Conservation (phyloP, 2,888 invertebrate species). For the Pyralis farinalis region DNA sequence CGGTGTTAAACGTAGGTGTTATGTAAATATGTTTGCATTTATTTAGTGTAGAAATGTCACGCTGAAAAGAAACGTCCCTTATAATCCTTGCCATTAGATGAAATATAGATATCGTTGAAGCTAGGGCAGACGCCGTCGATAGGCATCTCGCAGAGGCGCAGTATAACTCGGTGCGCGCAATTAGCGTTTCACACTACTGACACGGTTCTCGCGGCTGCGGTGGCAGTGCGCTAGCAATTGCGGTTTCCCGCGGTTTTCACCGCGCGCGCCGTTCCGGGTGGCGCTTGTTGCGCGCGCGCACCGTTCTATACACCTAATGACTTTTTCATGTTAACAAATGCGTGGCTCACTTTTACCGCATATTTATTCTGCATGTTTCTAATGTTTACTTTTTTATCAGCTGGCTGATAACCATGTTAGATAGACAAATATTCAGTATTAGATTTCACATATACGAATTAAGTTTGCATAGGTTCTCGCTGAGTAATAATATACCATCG, state of each 20-base stretch:
- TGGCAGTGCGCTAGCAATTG: conserved; percentile 46
- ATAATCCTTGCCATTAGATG: background rate
- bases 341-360: conserved; percentile 40
- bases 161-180: conserved; percentile 59
- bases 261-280: conserved; percentile 75
- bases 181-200: conserved; percentile 80
- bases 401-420: background rate
- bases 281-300: conserved; percentile 59
- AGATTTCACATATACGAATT: too few relatives aligned
- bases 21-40: conserved; percentile 9
- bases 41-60: background rate
- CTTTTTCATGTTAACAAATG: conserved; percentile 45
- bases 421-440: background rate
- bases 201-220: conserved; percentile 66
- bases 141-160: conserved; percentile 43
- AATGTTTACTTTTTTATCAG: background rate
- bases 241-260: conserved; percentile 79
- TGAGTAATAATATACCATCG: background rate
- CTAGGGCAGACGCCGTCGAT: conserved; percentile 1
- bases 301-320: conserved; percentile 59
- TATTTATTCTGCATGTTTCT: conserved; percentile 5
- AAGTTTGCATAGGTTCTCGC: background rate
- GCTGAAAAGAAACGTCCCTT: background rate
- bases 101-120: background rate
- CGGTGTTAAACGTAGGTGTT: conserved; percentile 12